These are phyloP conservation scores for Aleiodes sp. DNA, from an alignment of 1,140 invertebrate species.

Conservation along the genomic window DNA sequence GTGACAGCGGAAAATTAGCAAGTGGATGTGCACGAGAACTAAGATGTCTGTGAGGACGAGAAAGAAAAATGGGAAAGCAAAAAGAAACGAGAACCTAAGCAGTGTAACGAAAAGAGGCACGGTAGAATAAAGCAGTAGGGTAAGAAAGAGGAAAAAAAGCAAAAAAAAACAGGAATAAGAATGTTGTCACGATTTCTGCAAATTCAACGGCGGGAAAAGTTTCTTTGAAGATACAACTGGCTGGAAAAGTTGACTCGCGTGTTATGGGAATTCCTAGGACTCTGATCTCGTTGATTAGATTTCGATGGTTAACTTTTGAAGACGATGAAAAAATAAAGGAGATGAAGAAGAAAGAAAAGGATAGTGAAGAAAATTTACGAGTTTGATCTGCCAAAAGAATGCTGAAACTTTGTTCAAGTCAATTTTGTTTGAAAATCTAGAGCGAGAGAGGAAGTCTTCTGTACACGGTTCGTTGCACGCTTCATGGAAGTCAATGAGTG, in stretches of 20 bases:
- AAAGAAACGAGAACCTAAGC: neutral
- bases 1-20: slow-evolving; percentile 16
- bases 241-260: neutral
- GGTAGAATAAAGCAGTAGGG: neutral
- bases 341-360: neutral
- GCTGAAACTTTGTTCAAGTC: slow-evolving; percentile 23
- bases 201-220: slow-evolving; percentile 27
- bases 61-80: neutral
- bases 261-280: slow-evolving; percentile 26
- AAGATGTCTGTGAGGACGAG: neutral
- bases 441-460: neutral
- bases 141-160: neutral
- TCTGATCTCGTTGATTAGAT: slow-evolving; percentile 48
- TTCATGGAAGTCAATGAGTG: slow-evolving; percentile 10
- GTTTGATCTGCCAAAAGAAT: slow-evolving; percentile 35
- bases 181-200: slow-evolving; percentile 25
- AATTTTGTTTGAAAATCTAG: slow-evolving; percentile 22
- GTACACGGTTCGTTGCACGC: neutral
- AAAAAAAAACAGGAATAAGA: slow-evolving; percentile 1
- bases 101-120: no score
- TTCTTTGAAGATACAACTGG: neutral
- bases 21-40: slow-evolving; percentile 2
- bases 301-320: slow-evolving; percentile 45
- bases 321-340: slow-evolving; percentile 14
- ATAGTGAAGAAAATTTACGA: slow-evolving; percentile 27